Base-by-base conservation (phyloP, 2,797 vertebrate genomes). In the Lagorchestes hirsutus region DNA sequence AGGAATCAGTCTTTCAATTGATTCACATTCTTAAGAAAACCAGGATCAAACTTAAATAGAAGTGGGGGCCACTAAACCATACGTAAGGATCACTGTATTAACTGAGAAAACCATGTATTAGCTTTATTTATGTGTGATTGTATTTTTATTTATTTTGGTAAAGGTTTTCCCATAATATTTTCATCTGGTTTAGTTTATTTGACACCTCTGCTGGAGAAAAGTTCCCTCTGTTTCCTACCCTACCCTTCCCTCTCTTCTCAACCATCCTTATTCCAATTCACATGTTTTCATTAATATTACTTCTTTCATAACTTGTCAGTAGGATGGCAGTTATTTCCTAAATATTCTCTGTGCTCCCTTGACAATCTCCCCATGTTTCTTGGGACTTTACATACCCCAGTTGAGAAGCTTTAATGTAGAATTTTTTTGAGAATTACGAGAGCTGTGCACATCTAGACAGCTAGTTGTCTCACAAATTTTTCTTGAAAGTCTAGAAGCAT, bases 391-490 rank as follows among this genome's bases (percentile, higher is more conserved):
- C 22, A 11, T 46, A 46, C 40, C 22, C 40, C 40, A 46, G 22
- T 46, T 46, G 74, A 46, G 40, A 87, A 87, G 40, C 40, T 46
- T 87, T 87, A 90, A 40, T 87, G 8, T 40, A 93, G 55, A 28
- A 93, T 62, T 93, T 95, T 87, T 50, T 29, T 91, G 93, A 94
- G n/a, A 96, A 90, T 93, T 90, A 40, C 5, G 92, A 22, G 94
- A 67, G 13, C 1, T 59, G 2, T 91, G 91, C 92, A 57, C 54
- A 96, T 58, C 59, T 52, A 91, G 50, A 74, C 1, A 93, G 22
- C 52, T 94, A 55, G 31, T 90, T 22, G 91, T 94, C 91, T 93
- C 74, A 2, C 90, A 24, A 90, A 52, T 93, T 0, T 93, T 90
- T 93, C 58, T 94, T 55, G 0, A 0, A 96, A 56, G 52, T 62